Evolutionary conservation across 2,888 invertebrate genomes (phyloP).

Genomic region (Trichogramma dendrolimi): DNA sequence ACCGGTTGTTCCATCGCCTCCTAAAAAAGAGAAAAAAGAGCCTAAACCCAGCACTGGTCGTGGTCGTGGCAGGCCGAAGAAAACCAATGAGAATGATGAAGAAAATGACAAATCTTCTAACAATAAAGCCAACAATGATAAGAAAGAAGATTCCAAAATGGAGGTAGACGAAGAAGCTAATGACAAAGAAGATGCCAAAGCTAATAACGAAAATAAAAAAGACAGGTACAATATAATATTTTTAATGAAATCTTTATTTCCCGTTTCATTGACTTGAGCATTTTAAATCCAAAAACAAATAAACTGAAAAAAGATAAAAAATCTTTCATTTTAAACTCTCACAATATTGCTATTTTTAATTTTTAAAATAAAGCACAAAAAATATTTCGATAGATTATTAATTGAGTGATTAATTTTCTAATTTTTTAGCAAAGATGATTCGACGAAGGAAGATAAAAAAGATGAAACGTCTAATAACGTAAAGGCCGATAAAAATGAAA

Average conservation of each 20-base stretch:
- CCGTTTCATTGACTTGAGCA: no score
- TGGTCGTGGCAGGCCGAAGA: constrained; percentile 49
- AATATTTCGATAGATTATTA: not conserved
- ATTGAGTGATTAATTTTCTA: not conserved
- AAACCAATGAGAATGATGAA: constrained; percentile 46
- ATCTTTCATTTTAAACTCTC: no score
- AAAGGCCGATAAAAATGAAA: constrained; percentile 46
- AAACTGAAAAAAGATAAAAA: no score
- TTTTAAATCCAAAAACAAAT: no score
- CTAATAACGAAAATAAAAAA: constrained; percentile 25
- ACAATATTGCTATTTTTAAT: no score
- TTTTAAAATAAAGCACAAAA: no score
- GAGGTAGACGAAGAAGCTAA: constrained; percentile 43
- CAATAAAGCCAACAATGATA: constrained; percentile 42
- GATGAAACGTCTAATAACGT: constrained; percentile 31
- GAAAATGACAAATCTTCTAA: constrained; percentile 44
- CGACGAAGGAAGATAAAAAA: constrained; percentile 31
- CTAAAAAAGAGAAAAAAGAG: constrained; percentile 54
- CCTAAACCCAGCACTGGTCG: constrained; percentile 46
- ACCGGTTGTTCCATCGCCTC: constrained; percentile 56
- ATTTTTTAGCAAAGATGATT: constrained; percentile 20
- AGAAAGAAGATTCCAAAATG: constrained; percentile 47
- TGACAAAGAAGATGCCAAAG: constrained; percentile 34
- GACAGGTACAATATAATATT: constrained; percentile 15
- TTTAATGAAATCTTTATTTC: no score